Evolutionary conservation across 2,113 vertebrate genomes (phyloP), one percentile per base, ranked within the genome.

Genomic region (Murina feae): DNA sequence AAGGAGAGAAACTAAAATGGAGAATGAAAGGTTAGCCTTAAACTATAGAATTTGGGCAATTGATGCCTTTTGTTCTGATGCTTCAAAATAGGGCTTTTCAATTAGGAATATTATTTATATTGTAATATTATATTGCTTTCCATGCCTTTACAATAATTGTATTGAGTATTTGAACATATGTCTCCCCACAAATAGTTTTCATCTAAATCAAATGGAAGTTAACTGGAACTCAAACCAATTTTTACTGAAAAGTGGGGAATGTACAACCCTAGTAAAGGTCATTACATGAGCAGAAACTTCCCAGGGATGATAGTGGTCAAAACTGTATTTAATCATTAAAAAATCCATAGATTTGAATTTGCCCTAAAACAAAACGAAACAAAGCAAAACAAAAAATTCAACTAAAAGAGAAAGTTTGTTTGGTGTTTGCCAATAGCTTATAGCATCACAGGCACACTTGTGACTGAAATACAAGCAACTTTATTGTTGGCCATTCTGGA

Each of bases 131-230:
- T 2, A 11, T 51, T 83, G 25, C 32, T 82, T 76, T n/a, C 53
- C 9, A 13, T 60, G 49, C 7, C 44, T 58, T 92, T 71, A 58
- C 17, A 78, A 65, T 65, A 88, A 69, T 72, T 65, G 42, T 11
- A 32, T 21, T 49, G 79, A 78, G 8, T 49, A 63, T 90, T 16
- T 94, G 17, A 71, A 39, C 21, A 49, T 13, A 11, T 47, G 14
- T 80, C 71, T 37, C 44, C 25, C 42, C 47, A 74, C 25, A 66
- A 23, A 80, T 20, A 53, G 51, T 91, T 96, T 85, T 74, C 23
- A 35, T 76, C 51, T 85, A 55, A 91, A 66, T 84, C 79, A 82
- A 76, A 17, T 47, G 42, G n/a, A 83, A 87, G 9, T 37, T 32
- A 95, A 35, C 16, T 88, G 28, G 49, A 23, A 83, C 30, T 68